A percentile compares a stretch with the other conserved stretches of the same genome.
These are phyloP conservation scores for Scomber japonicus DNA, from an alignment of 2,113 vertebrate species.

Conservation along the genomic window DNA sequence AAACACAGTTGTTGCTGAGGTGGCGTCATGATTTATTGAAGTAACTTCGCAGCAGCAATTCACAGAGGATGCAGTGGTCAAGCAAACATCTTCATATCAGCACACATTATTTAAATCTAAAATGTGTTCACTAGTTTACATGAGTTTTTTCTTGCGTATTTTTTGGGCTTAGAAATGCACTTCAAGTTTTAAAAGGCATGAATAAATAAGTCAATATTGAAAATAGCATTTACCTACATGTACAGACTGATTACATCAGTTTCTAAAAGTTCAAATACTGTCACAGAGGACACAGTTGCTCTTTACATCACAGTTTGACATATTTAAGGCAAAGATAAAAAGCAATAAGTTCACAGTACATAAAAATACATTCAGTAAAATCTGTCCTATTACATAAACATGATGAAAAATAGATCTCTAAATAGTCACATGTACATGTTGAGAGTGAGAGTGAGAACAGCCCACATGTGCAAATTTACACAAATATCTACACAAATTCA, in stretches of 20 bases:
- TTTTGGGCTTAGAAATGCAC: constrained; percentile 9
- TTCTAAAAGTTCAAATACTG: constrained; percentile 9
- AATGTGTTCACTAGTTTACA: background rate
- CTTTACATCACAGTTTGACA: constrained; percentile 65
- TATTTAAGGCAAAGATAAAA: constrained; percentile 64
- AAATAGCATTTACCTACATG: constrained; percentile 35
- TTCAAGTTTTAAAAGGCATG: constrained; percentile 41
- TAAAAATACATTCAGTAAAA: constrained; percentile 52
- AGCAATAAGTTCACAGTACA: constrained; percentile 32
- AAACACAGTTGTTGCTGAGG: constrained; percentile 15
- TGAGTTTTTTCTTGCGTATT: constrained; percentile 11
- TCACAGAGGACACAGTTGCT: constrained; percentile 31
- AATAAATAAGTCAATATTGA: constrained; percentile 62
- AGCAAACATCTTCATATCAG: constrained; percentile 45
- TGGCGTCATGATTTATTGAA: constrained; percentile 60
- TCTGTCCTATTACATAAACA: constrained; percentile 14
- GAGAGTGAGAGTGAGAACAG: constrained; percentile 3
- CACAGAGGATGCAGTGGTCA: constrained; percentile 44
- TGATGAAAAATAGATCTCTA: constrained; percentile 44
- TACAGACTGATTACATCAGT: constrained; percentile 6
- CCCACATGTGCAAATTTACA: constrained; percentile 45
- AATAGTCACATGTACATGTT: constrained; percentile 18
- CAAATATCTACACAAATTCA: constrained; percentile 37
- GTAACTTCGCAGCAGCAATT: constrained; percentile 44
- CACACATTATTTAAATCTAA: constrained; percentile 29